A percentile compares a stretch with the other conserved stretches of the same genome.
These are phyloP conservation scores for Eurosta solidaginis DNA, from an alignment of 1,140 invertebrate genomes.

Conservation along the genomic window DNA sequence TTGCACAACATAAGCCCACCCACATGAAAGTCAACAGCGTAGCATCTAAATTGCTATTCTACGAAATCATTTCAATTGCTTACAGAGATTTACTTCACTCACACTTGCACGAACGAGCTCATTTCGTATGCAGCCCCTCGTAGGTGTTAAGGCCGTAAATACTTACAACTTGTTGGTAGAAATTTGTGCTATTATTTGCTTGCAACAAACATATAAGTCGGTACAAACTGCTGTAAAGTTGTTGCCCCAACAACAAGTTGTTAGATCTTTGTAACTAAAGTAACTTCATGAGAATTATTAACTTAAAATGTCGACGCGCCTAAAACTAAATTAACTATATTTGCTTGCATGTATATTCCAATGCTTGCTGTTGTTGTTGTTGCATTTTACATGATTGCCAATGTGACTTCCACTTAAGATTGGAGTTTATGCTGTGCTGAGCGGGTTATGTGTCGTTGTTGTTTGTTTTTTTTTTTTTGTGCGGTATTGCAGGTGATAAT, in stretches of 20 bases:
- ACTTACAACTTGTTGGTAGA: neutral
- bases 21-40: neutral
- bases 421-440: neutral
- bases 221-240: too few relatives aligned
- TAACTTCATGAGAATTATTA: slow-evolving; percentile 13
- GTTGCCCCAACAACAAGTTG: neutral
- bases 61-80: slow-evolving; percentile 3
- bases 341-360: neutral
- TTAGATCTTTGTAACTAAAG: neutral
- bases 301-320: neutral
- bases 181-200: neutral
- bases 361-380: neutral
- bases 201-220: neutral
- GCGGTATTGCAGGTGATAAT: neutral
- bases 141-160: neutral
- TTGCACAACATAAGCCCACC: neutral
- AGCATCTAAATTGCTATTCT: neutral
- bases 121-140: neutral
- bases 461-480: neutral
- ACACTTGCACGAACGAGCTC: neutral
- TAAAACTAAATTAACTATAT: neutral
- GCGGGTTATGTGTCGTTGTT: neutral
- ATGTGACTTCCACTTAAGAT: slow-evolving; percentile 3
- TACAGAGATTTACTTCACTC: neutral
- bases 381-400: neutral